These are phyloP conservation scores for western clawed frog (Xenopus tropicalis) DNA, from an alignment of 2,113 vertebrate genomes.

Conservation along the genomic window DNA sequence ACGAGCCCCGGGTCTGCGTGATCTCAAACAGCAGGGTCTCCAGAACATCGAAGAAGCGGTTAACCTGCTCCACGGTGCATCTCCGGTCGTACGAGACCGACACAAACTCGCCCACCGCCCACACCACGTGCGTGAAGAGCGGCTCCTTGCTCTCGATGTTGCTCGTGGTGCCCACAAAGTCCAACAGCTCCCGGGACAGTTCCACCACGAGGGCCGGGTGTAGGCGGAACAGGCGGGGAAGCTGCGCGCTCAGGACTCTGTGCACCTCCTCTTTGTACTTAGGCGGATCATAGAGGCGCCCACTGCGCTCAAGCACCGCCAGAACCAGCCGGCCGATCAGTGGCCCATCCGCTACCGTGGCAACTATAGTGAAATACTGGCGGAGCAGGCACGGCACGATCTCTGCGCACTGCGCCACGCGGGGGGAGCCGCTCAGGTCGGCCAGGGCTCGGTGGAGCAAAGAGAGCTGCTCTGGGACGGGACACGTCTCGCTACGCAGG, in stretches of 20 bases:
- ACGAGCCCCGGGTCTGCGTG: constrained; percentile 76
- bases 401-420: constrained; percentile 77
- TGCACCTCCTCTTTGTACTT: constrained; percentile 71
- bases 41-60: constrained; percentile 80
- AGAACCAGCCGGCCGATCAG: constrained; percentile 77
- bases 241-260: constrained; percentile 80
- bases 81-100: constrained; percentile 74
- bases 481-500: constrained; percentile 69
- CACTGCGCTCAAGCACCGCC: constrained; percentile 82
- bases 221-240: constrained; percentile 72
- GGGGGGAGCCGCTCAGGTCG: constrained; percentile 73
- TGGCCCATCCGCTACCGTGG: constrained; percentile 68
- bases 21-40: constrained; percentile 91
- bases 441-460: constrained; percentile 75
- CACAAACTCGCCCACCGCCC: constrained; percentile 86
- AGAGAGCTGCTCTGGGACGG: constrained; percentile 66
- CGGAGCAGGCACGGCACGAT: constrained; percentile 77
- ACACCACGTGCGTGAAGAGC: constrained; percentile 82
- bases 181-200: constrained; percentile 77
- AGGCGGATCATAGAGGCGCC: constrained; percentile 71
- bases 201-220: constrained; percentile 77
- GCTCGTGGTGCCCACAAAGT: constrained; percentile 71
- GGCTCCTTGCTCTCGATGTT: constrained; percentile 72
- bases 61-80: constrained; percentile 87
- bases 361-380: constrained; percentile 73